Evolutionary conservation across 2,888 invertebrate genomes (phyloP).

Genomic region (Aleiodes testaceus): DNA sequence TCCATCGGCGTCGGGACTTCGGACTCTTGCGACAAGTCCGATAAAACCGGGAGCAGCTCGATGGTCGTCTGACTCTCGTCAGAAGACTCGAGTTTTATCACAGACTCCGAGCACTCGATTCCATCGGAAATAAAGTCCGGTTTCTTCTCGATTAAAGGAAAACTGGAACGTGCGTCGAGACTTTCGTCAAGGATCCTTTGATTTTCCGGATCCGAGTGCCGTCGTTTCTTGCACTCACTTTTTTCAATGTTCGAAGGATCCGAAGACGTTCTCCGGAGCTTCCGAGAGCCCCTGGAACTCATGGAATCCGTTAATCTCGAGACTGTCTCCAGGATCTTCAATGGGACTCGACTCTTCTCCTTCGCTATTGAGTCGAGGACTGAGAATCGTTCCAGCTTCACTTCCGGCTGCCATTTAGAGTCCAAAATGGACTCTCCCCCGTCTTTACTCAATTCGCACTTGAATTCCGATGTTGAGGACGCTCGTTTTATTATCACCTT

Average conservation of each 20-base stretch:
- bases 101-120: constrained; percentile 51
- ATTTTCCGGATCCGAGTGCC: constrained; percentile 33
- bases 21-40: constrained; percentile 55
- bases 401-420: constrained; percentile 68
- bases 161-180: constrained; percentile 27
- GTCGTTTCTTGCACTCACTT: too few species aligned
- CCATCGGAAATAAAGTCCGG: too few species aligned
- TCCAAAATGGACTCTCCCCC: constrained; percentile 59
- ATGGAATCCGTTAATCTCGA: constrained; percentile 21
- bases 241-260: constrained; percentile 33
- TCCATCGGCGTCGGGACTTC: constrained; percentile 39
- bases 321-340: constrained; percentile 49
- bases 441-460: constrained; percentile 67
- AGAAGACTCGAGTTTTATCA: constrained; percentile 68
- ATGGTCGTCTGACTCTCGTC: constrained; percentile 70
- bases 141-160: too few species aligned
- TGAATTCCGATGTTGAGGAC: constrained; percentile 68
- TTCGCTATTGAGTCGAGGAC: constrained; percentile 68
- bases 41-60: constrained; percentile 67
- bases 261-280: constrained; percentile 31
- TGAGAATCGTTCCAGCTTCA: constrained; percentile 64
- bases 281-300: constrained; percentile 6
- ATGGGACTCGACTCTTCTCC: constrained; percentile 60
- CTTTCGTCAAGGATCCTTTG: constrained; percentile 14
- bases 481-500: constrained; percentile 70